A percentile compares a stretch with the other conserved stretches of the same genome.
Conservation (phyloP, 2,797 vertebrate genomes). For the Acipenser transmontanus region DNA sequence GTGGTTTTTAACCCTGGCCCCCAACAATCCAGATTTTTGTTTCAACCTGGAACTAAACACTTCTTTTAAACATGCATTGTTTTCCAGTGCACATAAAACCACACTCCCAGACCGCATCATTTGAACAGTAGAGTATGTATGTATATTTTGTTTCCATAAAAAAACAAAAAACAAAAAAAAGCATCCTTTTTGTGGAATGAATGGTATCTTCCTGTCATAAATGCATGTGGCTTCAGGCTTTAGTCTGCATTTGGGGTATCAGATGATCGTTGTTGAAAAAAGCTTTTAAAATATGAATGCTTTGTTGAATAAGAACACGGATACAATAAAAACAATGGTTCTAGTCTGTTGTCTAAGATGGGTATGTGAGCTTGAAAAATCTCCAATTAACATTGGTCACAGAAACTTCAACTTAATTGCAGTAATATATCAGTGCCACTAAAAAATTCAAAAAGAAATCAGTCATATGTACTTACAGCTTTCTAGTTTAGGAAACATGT, state of each 20-base stretch:
- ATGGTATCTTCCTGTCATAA: neutral
- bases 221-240: neutral
- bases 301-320: neutral
- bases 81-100: no score
- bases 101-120: no score
- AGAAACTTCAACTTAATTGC: neutral
- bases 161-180: neutral
- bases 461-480: neutral
- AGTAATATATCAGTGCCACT: slow-evolving; percentile 2
- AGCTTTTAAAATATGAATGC: slow-evolving; percentile 2
- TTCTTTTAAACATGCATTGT: no score
- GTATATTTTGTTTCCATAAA: neutral
- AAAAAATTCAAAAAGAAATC: neutral
- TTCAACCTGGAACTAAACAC: no score
- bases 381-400: neutral
- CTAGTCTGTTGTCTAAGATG: no score
- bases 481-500: slow-evolving; percentile 2
- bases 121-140: no score
- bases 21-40: no score
- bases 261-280: neutral
- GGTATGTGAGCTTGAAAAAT: neutral
- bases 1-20: no score
- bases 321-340: neutral
- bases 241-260: neutral
- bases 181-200: neutral